phyloP scores from a whole-genome alignment of 1,140 invertebrate species.

The Archivesica marissinica region DNA sequence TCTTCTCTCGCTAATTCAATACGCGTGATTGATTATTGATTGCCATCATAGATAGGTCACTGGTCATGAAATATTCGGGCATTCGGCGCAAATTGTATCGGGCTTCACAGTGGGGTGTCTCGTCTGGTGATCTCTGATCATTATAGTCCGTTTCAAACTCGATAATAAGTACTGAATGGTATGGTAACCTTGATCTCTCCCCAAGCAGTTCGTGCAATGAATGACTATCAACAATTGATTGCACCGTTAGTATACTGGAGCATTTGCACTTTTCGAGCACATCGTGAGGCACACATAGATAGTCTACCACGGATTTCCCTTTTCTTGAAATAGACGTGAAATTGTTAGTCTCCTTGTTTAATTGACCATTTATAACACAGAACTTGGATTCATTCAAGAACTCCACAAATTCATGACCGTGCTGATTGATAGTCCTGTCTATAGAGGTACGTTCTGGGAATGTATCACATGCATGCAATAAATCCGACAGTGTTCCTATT shows the following conservation, averaged over 20 bases:
- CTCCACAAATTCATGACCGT: constrained; percentile 55
- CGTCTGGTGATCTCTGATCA: not conserved
- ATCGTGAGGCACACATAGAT: constrained; percentile 65
- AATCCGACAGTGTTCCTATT: constrained; percentile 20
- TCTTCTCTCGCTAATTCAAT: constrained; percentile 4
- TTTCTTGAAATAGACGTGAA: constrained; percentile 51
- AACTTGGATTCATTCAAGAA: constrained; percentile 60
- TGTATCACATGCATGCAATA: constrained; percentile 4
- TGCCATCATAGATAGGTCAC: constrained; percentile 8
- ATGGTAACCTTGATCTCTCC: constrained; percentile 49
- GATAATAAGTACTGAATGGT: constrained; percentile 55
- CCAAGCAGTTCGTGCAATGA: constrained; percentile 49
- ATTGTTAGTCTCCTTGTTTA: constrained; percentile 9
- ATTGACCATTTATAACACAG: constrained; percentile 64
- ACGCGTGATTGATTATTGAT: constrained; percentile 26
- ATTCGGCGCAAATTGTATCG: constrained; percentile 15
- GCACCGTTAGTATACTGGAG: constrained; percentile 45
- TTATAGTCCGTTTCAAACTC: constrained; percentile 4
- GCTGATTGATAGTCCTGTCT: constrained; percentile 56
- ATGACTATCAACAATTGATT: constrained; percentile 47
- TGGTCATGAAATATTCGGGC: constrained; percentile 24
- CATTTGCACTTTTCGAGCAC: constrained; percentile 13
- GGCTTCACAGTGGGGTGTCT: constrained; percentile 5
- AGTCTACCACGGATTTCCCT: constrained; percentile 65
- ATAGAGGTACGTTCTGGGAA: constrained; percentile 1